phyloP scores from a whole-genome alignment of 2,113 vertebrate genomes.

The Dissostichus mawsoni region DNA sequence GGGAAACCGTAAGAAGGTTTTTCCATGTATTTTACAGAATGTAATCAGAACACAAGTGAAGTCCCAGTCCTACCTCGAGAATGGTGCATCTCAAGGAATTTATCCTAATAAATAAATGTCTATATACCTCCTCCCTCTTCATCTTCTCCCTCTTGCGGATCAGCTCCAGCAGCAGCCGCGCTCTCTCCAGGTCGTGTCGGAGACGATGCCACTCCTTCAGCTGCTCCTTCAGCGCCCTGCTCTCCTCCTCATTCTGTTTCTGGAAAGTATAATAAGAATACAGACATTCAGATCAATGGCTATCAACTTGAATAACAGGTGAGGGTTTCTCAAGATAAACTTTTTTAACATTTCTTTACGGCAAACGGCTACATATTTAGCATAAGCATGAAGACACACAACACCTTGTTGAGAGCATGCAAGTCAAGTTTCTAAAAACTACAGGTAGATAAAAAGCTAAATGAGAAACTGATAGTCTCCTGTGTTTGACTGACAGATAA shows the following conservation, averaged over 20 bases:
- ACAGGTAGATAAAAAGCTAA: conserved; percentile 12
- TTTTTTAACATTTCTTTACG: neutral
- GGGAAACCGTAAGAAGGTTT: neutral
- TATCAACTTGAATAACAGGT: neutral
- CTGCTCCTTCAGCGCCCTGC: conserved; percentile 93
- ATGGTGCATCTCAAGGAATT: too few relatives aligned
- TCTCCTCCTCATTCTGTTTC: conserved; percentile 93
- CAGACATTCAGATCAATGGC: neutral
- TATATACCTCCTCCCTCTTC: conserved; percentile 91
- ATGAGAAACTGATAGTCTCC: conserved; percentile 45
- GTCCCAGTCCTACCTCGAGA: conserved; percentile 68
- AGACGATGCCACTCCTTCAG: conserved; percentile 96
- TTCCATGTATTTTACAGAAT: neutral
- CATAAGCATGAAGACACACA: neutral
- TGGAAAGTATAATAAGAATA: conserved; percentile 53
- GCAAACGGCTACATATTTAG: neutral
- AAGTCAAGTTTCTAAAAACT: conserved; percentile 7
- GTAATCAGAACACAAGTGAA: neutral
- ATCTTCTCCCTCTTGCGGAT: conserved; percentile 98
- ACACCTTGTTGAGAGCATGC: too few relatives aligned
- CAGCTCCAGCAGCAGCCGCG: conserved; percentile 93
- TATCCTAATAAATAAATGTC: too few relatives aligned
- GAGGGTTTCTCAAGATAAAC: neutral
- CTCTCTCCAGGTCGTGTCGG: conserved; percentile 94
- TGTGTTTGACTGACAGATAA: conserved; percentile 59